Conservation (phyloP, 2,888 invertebrate species). For the Cheilosia variabilis region DNA sequence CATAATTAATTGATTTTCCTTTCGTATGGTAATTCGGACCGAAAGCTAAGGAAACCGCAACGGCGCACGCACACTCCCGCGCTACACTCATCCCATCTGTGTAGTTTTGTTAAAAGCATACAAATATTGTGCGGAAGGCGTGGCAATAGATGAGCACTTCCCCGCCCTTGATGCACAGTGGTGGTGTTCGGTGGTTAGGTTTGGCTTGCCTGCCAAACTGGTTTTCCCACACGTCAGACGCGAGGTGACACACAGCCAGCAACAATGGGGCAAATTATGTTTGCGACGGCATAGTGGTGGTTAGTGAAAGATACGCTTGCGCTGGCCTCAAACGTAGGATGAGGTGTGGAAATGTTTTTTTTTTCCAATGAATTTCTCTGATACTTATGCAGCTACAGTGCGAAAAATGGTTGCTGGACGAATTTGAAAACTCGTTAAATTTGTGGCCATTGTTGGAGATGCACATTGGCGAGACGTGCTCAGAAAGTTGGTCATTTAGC, state of each 20-base stretch:
- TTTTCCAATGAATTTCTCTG: background rate
- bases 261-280: slow-evolving; percentile 43
- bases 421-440: slow-evolving; percentile 25
- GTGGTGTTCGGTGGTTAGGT: slow-evolving; percentile 31
- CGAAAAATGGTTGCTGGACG: slow-evolving; percentile 13
- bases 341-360: slow-evolving; percentile 22
- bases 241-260: slow-evolving; percentile 49
- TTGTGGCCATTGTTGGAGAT: slow-evolving; percentile 29
- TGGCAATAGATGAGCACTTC: slow-evolving; percentile 36
- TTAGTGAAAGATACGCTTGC: slow-evolving; percentile 54
- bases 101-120: slow-evolving; percentile 5
- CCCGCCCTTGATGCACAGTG: slow-evolving; percentile 41
- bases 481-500: slow-evolving; percentile 24
- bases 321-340: slow-evolving; percentile 56
- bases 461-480: slow-evolving; percentile 18
- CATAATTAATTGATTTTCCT: slow-evolving; percentile 60
- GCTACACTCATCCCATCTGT: background rate
- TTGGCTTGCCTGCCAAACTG: slow-evolving; percentile 35
- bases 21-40: slow-evolving; percentile 44
- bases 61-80: slow-evolving; percentile 2
- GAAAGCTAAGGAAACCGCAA: slow-evolving; percentile 5
- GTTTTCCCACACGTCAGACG: slow-evolving; percentile 35
- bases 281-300: slow-evolving; percentile 34
- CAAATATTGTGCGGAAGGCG: slow-evolving; percentile 23
- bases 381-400: background rate